phyloP scores from a whole-genome alignment of 2,797 vertebrate genomes.

The Hydrophis major region DNA sequence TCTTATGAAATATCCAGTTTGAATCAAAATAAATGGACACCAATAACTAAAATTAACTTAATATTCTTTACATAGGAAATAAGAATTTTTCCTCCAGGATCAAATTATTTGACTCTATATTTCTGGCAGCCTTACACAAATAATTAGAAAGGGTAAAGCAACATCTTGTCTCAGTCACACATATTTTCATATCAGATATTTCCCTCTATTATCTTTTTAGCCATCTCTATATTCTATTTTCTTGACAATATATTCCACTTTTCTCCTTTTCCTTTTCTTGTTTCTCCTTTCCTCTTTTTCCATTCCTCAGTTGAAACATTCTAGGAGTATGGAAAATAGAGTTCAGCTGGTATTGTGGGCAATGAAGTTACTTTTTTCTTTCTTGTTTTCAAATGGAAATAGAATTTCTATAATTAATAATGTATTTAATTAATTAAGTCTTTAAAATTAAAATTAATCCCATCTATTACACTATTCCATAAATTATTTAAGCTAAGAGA shows the following conservation, averaged over 20 bases:
- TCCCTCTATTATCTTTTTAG: not conserved
- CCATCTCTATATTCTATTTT: not conserved
- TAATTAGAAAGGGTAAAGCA: not conserved
- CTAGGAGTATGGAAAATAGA: not conserved
- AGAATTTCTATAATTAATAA: not conserved
- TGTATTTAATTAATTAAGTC: not conserved
- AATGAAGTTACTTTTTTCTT: not conserved
- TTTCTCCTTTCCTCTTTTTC: not conserved
- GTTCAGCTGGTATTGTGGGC: not conserved
- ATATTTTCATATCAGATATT: not conserved
- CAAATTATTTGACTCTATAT: not conserved
- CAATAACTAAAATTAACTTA: not conserved
- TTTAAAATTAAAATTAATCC: not conserved
- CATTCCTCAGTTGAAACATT: not conserved
- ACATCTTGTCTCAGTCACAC: not conserved
- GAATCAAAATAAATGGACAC: not conserved
- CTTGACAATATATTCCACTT: not conserved
- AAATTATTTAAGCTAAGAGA: not conserved
- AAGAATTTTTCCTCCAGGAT: not conserved
- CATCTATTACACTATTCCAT: not conserved
- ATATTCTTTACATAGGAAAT: not conserved
- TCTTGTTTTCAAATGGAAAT: not conserved
- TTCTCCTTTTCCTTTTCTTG: not conserved
- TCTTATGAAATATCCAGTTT: not conserved
- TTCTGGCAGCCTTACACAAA: not conserved